phyloP scores from a whole-genome alignment of 2,113 vertebrate species.

The Zingel zingel region DNA sequence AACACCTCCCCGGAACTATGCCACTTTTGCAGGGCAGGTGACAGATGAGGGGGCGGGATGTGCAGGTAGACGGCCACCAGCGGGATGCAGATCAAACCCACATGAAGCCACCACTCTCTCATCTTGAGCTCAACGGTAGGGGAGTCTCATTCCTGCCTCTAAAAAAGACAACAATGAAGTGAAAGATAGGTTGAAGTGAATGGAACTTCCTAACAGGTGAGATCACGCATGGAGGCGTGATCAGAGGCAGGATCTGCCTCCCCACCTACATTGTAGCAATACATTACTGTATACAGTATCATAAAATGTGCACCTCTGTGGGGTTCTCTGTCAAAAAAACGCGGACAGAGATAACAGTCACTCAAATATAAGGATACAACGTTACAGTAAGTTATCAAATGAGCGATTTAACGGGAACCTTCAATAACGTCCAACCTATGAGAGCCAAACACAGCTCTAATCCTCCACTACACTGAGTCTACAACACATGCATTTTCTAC shows the following conservation, averaged over 20 bases:
- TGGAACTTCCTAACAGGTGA: neutral
- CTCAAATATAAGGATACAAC: neutral
- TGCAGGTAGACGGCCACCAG: slow-evolving; percentile 93
- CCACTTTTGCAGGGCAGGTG: slow-evolving; percentile 90
- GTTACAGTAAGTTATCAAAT: neutral
- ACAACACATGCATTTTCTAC: no score
- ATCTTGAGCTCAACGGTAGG: slow-evolving; percentile 80
- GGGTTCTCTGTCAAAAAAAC: accelerated
- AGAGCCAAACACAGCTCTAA: neutral
- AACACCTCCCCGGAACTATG: slow-evolving; percentile 86
- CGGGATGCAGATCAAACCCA: slow-evolving; percentile 89
- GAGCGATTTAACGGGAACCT: neutral
- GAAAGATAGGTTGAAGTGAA: no score
- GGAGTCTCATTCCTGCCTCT: slow-evolving; percentile 59
- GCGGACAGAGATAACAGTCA: neutral
- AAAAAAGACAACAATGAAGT: no score
- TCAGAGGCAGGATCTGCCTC: neutral
- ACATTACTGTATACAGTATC: neutral
- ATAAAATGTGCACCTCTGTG: neutral
- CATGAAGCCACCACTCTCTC: slow-evolving; percentile 96
- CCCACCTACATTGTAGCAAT: neutral
- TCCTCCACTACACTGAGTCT: neutral
- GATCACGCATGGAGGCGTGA: neutral
- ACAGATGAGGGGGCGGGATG: slow-evolving; percentile 91
- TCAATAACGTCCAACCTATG: neutral